Percentiles rank a stretch among this genome's conserved stretches.
Evolutionary conservation across 2,113 vertebrate genomes (phyloP).

Genomic region (Gallinago jamesoni): DNA sequence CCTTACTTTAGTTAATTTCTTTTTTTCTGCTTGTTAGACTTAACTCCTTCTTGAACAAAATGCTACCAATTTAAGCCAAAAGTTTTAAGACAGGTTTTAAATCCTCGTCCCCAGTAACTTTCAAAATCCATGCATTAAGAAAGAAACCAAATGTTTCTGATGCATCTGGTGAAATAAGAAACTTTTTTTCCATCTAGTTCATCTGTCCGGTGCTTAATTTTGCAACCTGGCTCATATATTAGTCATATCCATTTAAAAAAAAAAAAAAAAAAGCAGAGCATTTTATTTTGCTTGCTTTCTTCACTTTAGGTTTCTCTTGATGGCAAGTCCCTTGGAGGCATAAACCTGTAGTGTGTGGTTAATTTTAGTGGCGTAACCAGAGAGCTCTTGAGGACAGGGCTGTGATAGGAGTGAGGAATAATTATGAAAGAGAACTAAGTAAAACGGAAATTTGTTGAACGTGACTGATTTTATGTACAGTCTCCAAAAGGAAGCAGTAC

Average conservation of each 20-base stretch:
- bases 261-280: background rate
- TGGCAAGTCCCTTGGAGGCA: background rate
- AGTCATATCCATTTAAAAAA: background rate
- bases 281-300: background rate
- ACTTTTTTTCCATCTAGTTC: background rate
- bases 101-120: background rate
- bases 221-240: background rate
- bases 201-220: background rate
- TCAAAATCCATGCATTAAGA: background rate
- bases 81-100: conserved; percentile 5
- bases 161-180: background rate
- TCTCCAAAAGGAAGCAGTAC: conserved; percentile 13
- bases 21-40: conserved; percentile 85
- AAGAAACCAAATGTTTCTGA: background rate
- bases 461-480: conserved; percentile 40
- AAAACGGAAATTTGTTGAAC: conserved; percentile 54
- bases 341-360: conserved; percentile 28
- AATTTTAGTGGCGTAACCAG: conserved; percentile 8
- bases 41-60: conserved; percentile 78
- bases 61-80: background rate
- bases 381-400: conserved; percentile 5
- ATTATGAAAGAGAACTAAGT: conserved; percentile 39
- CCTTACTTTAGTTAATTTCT: conserved; percentile 92
- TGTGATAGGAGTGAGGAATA: conserved; percentile 38
- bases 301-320: background rate